Evolutionary conservation across 1,140 invertebrate species (phyloP).

Genomic region (Centruroides sculpturatus): DNA sequence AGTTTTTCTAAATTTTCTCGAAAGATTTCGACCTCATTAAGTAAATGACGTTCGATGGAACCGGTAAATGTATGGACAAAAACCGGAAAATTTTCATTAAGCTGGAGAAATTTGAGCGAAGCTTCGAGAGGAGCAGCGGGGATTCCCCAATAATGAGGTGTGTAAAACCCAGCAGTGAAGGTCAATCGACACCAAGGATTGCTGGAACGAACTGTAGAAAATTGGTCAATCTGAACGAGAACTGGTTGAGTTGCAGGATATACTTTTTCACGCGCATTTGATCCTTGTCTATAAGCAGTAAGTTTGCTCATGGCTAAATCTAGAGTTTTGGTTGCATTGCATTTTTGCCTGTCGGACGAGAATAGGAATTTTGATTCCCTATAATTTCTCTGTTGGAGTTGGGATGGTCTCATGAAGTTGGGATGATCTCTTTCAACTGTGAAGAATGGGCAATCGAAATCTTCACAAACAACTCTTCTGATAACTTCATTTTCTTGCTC

Average conservation of each 20-base stretch:
- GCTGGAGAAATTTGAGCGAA: neutral
- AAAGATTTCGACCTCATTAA: slow-evolving; percentile 8
- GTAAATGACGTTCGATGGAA: neutral
- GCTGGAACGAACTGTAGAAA: neutral
- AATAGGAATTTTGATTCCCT: slow-evolving; percentile 1
- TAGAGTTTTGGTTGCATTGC: neutral
- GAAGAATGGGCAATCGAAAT: slow-evolving; percentile 7
- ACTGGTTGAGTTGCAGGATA: slow-evolving; percentile 4
- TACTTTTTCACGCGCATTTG: slow-evolving; percentile 3
- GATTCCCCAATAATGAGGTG: slow-evolving; percentile 8
- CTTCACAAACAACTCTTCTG: slow-evolving; percentile 8
- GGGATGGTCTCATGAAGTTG: slow-evolving; percentile 12
- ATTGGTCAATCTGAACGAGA: slow-evolving; percentile 2
- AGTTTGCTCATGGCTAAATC: neutral
- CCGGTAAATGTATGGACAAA: slow-evolving; percentile 11
- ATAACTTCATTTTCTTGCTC: slow-evolving; percentile 13
- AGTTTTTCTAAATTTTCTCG: slow-evolving; percentile 14
- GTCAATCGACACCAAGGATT: slow-evolving; percentile 12
- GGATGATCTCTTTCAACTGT: slow-evolving; percentile 8
- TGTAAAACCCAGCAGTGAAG: slow-evolving; percentile 1
- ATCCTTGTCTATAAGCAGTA: slow-evolving; percentile 1
- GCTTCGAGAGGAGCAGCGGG: slow-evolving; percentile 5
- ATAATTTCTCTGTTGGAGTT: slow-evolving; percentile 7
- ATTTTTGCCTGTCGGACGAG: neutral
- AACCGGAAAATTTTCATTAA: slow-evolving; percentile 2